phyloP scores from a whole-genome alignment of 2,113 vertebrate genomes.

The Willisornis vidua region DNA sequence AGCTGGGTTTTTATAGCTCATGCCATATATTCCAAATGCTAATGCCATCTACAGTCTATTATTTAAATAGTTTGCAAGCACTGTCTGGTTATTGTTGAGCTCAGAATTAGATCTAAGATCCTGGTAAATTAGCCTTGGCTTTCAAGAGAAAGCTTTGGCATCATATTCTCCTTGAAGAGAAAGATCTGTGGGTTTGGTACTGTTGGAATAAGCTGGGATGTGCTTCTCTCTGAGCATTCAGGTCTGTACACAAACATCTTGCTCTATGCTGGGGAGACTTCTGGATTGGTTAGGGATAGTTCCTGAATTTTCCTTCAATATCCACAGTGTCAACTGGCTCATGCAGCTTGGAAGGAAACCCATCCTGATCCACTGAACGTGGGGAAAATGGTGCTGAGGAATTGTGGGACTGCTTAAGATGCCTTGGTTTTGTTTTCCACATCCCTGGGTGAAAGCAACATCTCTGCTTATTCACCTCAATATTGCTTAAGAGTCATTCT shows the following conservation, averaged over 20 bases:
- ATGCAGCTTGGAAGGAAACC: not conserved
- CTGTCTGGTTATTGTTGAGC: not conserved
- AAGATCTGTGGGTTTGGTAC: not conserved
- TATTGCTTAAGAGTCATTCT: not conserved
- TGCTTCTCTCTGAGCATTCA: not conserved
- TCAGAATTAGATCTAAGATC: not conserved
- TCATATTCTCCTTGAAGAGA: not conserved
- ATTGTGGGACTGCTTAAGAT: not conserved
- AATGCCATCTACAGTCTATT: not conserved
- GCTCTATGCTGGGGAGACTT: not conserved
- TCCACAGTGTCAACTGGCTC: not conserved
- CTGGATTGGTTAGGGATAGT: not conserved
- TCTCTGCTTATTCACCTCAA: not conserved
- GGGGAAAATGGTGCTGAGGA: not conserved
- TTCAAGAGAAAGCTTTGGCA: not conserved
- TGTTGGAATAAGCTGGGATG: not conserved
- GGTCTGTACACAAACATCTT: not conserved
- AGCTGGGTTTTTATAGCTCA: not conserved
- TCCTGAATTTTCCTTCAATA: not conserved
- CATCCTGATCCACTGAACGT: not conserved
- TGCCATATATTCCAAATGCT: not conserved
- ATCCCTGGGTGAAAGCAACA: not conserved
- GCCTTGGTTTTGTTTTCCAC: not conserved
- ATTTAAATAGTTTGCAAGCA: not conserved
- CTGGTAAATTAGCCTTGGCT: not conserved